Evolutionary conservation across 2,797 vertebrate species (phyloP), one percentile per base, ranked within the genome.

Genomic region (Telmatherina bonti): DNA sequence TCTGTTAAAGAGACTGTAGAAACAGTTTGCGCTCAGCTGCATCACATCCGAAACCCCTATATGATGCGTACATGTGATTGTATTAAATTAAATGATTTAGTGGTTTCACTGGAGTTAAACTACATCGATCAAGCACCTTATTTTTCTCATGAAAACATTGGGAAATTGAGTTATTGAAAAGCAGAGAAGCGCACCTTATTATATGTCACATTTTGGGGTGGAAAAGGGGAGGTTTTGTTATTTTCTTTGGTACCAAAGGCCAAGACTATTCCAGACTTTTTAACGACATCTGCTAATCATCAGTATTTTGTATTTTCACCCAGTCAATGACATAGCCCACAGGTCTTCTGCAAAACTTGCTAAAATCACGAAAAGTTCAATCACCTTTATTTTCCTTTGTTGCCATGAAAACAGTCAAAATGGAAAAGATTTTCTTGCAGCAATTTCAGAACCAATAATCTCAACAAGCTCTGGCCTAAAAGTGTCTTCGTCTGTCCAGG

Each of bases 241-340:
- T 63, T 79, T 72, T 80, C 81, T 89, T 88, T 88, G 75, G 74
- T 78, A 18, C 67, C 35, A 53, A 20, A 22, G 33, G 52, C 57
- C 18, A 22, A 68, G 12, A 57, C 52, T 60, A 38, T 74, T 33
- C 26, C 55, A 71, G 22, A 73, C 38, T 43, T 64, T 20, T 68
- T 72, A 75, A 66, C 72, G 47, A 75, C 76, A 72, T 70, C 20
- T 69, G 57, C 35, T 79, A 62, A 78, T 79, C 59, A 78, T 70
- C 36, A 43, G 5, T 43, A 16, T 43, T 43, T 20, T 45, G 18
- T 27, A 16, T 2, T 20, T 7, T 36, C 58, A 5, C 4, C 15
- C 13, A 60, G 27, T 29, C 16, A 20, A 2, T 27, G 16, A 27
- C 36, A 60, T 18, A 27, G 22, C 24, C n/a, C 31, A 24, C 22